These are phyloP conservation scores for Bergia sp. DNA, from an alignment of 92 coral and sea anemone species.

Conservation along the genomic window DNA sequence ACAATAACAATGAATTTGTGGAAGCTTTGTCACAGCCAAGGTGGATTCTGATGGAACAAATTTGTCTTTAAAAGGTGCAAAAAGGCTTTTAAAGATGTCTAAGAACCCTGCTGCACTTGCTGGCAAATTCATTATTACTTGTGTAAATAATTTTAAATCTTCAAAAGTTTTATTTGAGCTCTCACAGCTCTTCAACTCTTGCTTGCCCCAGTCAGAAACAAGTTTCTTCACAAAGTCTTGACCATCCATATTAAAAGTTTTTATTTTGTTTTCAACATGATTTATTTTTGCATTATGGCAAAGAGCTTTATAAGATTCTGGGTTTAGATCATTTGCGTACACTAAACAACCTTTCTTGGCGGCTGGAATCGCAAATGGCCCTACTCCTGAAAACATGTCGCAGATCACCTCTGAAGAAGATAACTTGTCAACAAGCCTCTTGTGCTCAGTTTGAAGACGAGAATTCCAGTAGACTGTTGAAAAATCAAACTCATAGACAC, in stretches of 20 bases:
- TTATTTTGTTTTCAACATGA: constrained; percentile 66
- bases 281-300: constrained; percentile 80
- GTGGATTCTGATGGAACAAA: constrained; percentile 5
- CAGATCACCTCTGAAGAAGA: constrained; percentile 73
- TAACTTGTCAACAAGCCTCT: constrained; percentile 77
- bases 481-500: constrained; percentile 88
- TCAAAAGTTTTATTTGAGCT: background rate
- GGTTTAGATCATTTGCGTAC: constrained; percentile 94
- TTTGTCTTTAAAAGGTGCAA: constrained; percentile 49
- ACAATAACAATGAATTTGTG: constrained; percentile 95
- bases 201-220: constrained; percentile 48
- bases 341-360: constrained; percentile 94
- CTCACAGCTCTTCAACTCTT: background rate
- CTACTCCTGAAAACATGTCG: constrained; percentile 99
- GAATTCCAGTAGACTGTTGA: constrained; percentile 99
- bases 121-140: constrained; percentile 93
- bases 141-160: constrained; percentile 59
- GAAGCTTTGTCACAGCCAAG: constrained; percentile 47
- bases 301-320: constrained; percentile 80
- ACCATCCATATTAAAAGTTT: constrained; percentile 88
- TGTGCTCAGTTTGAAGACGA: constrained; percentile 94
- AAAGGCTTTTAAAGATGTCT: constrained; percentile 84
- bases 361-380: constrained; percentile 98
- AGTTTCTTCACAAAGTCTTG: constrained; percentile 73
- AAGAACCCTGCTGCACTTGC: constrained; percentile 93